These are phyloP conservation scores for Drusus annulatus DNA, from an alignment of 1,140 invertebrate species.

Conservation along the genomic window DNA sequence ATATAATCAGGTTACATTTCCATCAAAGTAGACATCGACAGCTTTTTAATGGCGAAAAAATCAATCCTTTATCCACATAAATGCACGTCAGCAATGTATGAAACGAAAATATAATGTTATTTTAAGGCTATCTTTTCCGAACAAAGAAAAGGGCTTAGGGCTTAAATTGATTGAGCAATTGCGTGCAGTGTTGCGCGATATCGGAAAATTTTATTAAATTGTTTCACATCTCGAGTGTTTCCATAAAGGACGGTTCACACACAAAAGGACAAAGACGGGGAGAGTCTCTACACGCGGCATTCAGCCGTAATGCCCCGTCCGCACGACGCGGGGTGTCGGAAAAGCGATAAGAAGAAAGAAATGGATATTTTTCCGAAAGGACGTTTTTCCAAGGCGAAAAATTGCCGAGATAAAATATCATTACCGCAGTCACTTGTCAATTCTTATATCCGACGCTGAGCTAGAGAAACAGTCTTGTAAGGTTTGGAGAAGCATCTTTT, in stretches of 20 bases:
- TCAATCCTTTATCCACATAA: no score
- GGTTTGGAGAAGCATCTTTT: constrained; percentile 11
- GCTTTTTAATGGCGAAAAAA: no score
- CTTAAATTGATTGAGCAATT: constrained; percentile 37
- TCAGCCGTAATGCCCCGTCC: constrained; percentile 36
- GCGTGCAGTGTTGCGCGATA: constrained; percentile 36
- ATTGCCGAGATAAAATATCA: constrained; percentile 48
- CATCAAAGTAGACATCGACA: no score
- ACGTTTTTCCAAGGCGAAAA: constrained; percentile 39
- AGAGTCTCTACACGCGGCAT: constrained; percentile 8
- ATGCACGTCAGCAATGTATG: not conserved
- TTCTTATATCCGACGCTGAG: constrained; percentile 42
- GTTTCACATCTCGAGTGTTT: constrained; percentile 33
- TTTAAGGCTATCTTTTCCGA: constrained; percentile 7
- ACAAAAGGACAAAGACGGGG: constrained; percentile 31
- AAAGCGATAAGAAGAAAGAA: constrained; percentile 48
- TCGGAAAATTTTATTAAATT: constrained; percentile 44
- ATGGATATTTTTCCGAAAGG: constrained; percentile 45
- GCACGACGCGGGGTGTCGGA: constrained; percentile 37
- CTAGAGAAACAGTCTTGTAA: constrained; percentile 19
- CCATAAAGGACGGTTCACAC: constrained; percentile 37
- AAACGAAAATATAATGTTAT: not conserved
- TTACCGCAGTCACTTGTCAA: constrained; percentile 45
- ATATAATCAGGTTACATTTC: no score
- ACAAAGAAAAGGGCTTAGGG: not conserved